phyloP scores from a whole-genome alignment of 2,113 vertebrate genomes.

The Oncorhynchus keta region DNA sequence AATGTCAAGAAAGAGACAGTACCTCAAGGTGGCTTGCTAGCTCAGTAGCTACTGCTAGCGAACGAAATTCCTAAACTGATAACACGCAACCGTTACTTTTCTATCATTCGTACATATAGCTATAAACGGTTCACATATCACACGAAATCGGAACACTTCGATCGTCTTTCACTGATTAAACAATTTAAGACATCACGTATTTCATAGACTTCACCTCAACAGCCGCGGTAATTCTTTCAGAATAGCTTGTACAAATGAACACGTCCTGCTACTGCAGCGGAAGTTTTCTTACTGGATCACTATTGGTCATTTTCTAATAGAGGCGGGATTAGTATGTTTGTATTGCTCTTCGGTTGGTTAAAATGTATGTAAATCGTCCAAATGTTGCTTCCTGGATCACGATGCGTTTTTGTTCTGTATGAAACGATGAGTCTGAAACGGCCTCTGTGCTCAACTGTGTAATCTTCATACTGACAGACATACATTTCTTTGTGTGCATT shows the following conservation, averaged over 20 bases:
- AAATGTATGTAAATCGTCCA: slow-evolving; percentile 12
- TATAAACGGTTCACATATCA: background rate
- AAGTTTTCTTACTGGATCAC: slow-evolving; percentile 60
- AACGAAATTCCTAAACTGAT: slow-evolving; percentile 47
- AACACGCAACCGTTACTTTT: background rate
- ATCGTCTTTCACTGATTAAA: background rate
- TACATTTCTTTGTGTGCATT: too few relatives aligned
- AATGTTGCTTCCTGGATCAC: slow-evolving; percentile 50
- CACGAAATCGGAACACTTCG: background rate
- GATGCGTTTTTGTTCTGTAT: slow-evolving; percentile 52
- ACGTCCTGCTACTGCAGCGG: slow-evolving; percentile 66
- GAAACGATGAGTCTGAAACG: slow-evolving; percentile 5
- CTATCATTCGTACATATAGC: background rate
- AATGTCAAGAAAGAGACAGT: slow-evolving; percentile 20
- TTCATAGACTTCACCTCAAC: slow-evolving; percentile 12
- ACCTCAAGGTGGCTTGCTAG: slow-evolving; percentile 27
- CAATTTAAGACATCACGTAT: slow-evolving; percentile 21
- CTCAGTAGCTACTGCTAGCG: slow-evolving; percentile 16
- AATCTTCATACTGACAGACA: background rate
- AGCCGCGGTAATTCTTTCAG: slow-evolving; percentile 50
- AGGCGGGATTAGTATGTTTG: slow-evolving; percentile 27
- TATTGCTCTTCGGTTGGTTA: slow-evolving; percentile 34
- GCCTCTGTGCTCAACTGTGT: background rate
- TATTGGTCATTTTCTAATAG: slow-evolving; percentile 44
- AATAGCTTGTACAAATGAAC: slow-evolving; percentile 69